These are phyloP conservation scores for Barbus barbus DNA, from an alignment of 2,113 vertebrate species.

Conservation along the genomic window DNA sequence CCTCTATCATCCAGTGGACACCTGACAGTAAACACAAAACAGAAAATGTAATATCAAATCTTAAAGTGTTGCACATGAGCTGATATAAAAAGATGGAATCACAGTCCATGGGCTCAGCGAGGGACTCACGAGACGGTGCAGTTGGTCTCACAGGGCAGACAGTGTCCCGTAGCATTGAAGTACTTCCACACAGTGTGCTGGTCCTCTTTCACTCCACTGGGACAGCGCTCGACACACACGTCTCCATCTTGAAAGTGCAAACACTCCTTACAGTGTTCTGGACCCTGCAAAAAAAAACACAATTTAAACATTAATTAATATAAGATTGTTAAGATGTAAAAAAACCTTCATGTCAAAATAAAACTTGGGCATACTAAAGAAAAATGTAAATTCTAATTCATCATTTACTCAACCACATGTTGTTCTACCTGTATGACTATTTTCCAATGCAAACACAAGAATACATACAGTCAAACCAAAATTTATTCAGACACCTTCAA, in stretches of 20 bases:
- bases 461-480: too few relatives aligned
- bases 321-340: too few relatives aligned
- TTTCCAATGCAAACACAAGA: too few relatives aligned
- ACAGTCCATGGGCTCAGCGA: neutral
- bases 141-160: slow-evolving; percentile 88
- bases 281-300: slow-evolving; percentile 71
- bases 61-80: neutral
- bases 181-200: slow-evolving; percentile 92
- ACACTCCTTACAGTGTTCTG: slow-evolving; percentile 85
- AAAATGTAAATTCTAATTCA: too few relatives aligned
- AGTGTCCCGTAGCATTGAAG: slow-evolving; percentile 80
- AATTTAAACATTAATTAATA: neutral
- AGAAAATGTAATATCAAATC: neutral
- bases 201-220: slow-evolving; percentile 87
- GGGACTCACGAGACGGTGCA: slow-evolving; percentile 74
- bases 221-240: slow-evolving; percentile 87
- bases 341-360: too few relatives aligned
- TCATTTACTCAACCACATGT: too few relatives aligned
- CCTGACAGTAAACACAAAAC: slow-evolving; percentile 69
- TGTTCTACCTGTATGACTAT: too few relatives aligned
- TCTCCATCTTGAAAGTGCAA: slow-evolving; percentile 81
- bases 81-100: neutral
- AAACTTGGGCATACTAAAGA: too few relatives aligned
- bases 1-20: slow-evolving; percentile 86
- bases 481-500: too few relatives aligned